A percentile compares a stretch with the other conserved stretches of the same genome.
Evolutionary conservation across 1,140 invertebrate species (phyloP).

Genomic region (Drosophila tristis): DNA sequence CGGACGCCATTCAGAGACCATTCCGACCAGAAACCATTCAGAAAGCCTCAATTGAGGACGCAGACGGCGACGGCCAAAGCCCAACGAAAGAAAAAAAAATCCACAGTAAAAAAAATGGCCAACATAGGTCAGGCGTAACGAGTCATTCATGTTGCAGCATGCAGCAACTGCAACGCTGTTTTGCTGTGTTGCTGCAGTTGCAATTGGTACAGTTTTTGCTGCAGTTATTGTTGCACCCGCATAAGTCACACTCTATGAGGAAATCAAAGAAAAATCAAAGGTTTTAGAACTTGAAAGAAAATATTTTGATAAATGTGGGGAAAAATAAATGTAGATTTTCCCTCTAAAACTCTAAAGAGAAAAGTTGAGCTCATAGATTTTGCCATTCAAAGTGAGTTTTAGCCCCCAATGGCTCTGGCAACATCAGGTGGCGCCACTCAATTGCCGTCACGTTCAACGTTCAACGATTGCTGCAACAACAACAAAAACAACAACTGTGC

Average conservation of each 20-base stretch:
- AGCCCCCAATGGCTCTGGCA: slow-evolving; percentile 30
- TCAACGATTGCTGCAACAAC: slow-evolving; percentile 26
- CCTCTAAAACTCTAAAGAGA: too few relatives aligned
- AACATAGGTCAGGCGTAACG: slow-evolving; percentile 80
- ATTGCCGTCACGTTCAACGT: slow-evolving; percentile 69
- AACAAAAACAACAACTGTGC: slow-evolving; percentile 1
- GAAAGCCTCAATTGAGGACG: slow-evolving; percentile 70
- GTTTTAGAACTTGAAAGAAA: too few relatives aligned
- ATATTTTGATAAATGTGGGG: too few relatives aligned
- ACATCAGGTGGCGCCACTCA: slow-evolving; percentile 66
- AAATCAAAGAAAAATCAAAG: too few relatives aligned
- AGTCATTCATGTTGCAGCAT: slow-evolving; percentile 80
- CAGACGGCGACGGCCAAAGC: slow-evolving; percentile 59
- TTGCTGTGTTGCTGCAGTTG: slow-evolving; percentile 16
- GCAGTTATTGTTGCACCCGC: slow-evolving; percentile 54
- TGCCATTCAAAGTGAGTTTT: slow-evolving; percentile 7
- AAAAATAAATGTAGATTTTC: too few relatives aligned
- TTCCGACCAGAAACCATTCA: neutral
- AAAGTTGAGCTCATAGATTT: neutral
- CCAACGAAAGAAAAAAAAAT: slow-evolving; percentile 42
- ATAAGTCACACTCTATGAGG: slow-evolving; percentile 66
- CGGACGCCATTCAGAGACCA: slow-evolving; percentile 74
- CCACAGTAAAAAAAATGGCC: slow-evolving; percentile 51
- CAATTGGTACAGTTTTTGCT: slow-evolving; percentile 61
- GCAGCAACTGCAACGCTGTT: neutral